Percentiles rank a stretch among this genome's conserved stretches.
These are phyloP conservation scores for Entomyzon cyanotis DNA, from an alignment of 2,113 vertebrate species.

Conservation along the genomic window DNA sequence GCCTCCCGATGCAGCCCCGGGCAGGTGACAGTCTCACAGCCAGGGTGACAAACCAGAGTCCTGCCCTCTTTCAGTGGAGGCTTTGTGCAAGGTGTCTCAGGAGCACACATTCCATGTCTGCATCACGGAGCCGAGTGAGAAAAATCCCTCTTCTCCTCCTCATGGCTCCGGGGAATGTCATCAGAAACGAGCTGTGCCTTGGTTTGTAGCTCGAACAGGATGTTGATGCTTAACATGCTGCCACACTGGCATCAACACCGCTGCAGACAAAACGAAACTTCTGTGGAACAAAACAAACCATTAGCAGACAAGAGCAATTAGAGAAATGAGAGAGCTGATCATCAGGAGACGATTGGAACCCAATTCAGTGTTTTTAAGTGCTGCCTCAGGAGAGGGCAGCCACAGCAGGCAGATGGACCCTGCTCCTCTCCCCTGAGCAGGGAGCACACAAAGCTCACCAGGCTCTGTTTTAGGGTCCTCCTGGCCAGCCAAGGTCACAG, in stretches of 20 bases:
- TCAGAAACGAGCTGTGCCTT: background rate
- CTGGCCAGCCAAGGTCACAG: background rate
- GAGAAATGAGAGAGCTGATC: background rate
- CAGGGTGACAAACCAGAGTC: background rate
- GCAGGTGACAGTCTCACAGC: background rate
- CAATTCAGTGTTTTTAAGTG: background rate
- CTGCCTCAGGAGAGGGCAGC: background rate
- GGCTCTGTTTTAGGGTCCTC: background rate
- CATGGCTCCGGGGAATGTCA: background rate
- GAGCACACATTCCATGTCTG: accelerated
- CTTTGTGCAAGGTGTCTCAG: background rate
- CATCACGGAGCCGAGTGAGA: background rate
- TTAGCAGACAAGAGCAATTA: background rate
- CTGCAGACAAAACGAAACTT: background rate
- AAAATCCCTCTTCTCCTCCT: background rate
- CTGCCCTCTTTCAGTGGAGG: background rate
- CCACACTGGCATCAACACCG: background rate
- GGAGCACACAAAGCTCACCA: background rate
- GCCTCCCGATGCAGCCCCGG: background rate
- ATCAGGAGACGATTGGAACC: background rate
- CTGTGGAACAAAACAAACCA: background rate
- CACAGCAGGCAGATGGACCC: background rate
- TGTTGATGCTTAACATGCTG: background rate
- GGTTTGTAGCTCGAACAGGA: background rate
- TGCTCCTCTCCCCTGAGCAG: accelerated